A percentile compares a stretch with the other conserved stretches of the same genome.
Conservation (phyloP, 2,113 vertebrate genomes). For the Oenanthe oenanthe region DNA sequence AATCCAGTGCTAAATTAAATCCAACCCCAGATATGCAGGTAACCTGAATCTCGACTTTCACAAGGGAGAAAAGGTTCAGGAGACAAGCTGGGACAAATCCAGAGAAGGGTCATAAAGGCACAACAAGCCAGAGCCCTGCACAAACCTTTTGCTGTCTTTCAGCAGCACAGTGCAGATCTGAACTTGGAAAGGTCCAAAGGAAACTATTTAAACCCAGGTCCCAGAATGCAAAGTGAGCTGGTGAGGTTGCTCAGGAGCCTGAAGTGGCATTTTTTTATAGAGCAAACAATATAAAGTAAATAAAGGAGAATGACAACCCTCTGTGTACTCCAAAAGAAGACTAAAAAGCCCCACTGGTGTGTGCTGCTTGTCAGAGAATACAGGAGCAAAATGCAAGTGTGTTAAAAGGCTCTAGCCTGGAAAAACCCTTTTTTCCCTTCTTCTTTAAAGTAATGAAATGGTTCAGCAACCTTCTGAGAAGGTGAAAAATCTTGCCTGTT, state of each 20-base stretch:
- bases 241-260: conserved; percentile 16
- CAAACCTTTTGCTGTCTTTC: conserved; percentile 40
- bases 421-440: background rate
- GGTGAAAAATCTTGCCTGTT: conserved; percentile 51
- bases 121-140: conserved; percentile 15
- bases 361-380: conserved; percentile 1
- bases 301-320: conserved; percentile 39
- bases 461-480: conserved; percentile 47
- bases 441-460: conserved; percentile 44
- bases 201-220: conserved; percentile 41
- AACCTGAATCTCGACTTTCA: conserved; percentile 46
- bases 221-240: conserved; percentile 48
- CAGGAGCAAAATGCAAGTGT: background rate
- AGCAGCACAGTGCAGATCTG: conserved; percentile 7
- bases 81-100: conserved; percentile 57
- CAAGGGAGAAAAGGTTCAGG: conserved; percentile 13
- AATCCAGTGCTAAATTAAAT: background rate
- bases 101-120: conserved; percentile 44
- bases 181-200: conserved; percentile 52
- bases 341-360: background rate
- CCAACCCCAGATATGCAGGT: background rate
- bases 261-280: conserved; percentile 43
- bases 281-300: conserved; percentile 61
- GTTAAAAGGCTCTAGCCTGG: conserved; percentile 16
- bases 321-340: conserved; percentile 10